Percentiles rank a stretch among this genome's conserved stretches.
Conservation (phyloP, 2,113 vertebrate species). For the Actinemys pallida region DNA sequence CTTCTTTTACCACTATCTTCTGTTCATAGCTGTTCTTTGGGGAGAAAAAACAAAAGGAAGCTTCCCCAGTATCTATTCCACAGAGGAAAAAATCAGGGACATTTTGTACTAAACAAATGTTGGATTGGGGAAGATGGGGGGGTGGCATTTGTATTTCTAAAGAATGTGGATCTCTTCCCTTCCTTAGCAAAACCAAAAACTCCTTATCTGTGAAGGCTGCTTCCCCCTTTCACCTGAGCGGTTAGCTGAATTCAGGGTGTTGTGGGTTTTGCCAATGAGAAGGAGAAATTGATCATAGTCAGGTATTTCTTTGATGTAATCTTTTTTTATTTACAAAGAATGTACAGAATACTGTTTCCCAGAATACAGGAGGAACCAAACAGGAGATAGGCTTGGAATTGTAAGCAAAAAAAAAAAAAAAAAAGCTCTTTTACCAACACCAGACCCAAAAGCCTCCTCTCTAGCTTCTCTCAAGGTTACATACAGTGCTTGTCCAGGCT, state of each 20-base stretch:
- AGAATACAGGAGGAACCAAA: neutral
- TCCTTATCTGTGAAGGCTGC: neutral
- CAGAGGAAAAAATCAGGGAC: slow-evolving; percentile 26
- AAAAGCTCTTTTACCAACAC: neutral
- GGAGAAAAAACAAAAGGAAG: slow-evolving; percentile 39
- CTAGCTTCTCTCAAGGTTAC: neutral
- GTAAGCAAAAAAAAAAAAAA: too few relatives aligned
- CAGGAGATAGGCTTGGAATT: neutral
- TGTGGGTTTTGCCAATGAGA: neutral
- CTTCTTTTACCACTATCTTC: slow-evolving; percentile 36
- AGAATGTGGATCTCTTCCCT: neutral
- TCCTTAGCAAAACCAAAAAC: neutral
- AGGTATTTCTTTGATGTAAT: neutral
- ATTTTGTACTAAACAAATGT: slow-evolving; percentile 7
- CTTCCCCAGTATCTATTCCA: slow-evolving; percentile 44
- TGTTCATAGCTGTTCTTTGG: slow-evolving; percentile 46
- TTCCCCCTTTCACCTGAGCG: neutral
- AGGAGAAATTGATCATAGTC: neutral
- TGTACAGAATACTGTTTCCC: neutral
- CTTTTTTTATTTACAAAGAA: neutral
- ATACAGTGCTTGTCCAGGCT: neutral
- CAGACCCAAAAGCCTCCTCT: neutral
- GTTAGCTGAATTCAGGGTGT: neutral
- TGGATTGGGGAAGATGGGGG: too few relatives aligned
- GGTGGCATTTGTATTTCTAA: neutral